phyloP scores from a whole-genome alignment of 2,888 invertebrate species.

The Onthophagus sagittarius region DNA sequence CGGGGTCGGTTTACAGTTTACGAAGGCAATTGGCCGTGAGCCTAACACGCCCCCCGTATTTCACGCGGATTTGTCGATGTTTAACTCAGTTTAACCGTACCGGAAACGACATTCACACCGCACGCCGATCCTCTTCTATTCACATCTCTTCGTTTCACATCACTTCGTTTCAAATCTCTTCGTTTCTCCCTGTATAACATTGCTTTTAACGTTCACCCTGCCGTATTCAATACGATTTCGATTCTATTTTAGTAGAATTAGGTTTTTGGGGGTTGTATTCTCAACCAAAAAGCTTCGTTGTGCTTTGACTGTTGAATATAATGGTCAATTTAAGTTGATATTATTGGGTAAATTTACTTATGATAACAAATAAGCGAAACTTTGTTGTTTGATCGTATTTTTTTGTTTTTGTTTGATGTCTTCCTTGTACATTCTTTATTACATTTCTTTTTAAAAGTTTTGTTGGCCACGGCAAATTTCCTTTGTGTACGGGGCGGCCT shows the following conservation, averaged over 20 bases:
- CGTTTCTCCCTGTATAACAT: neutral
- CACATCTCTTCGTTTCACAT: neutral
- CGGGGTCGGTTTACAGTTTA: slow-evolving; percentile 27
- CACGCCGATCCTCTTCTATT: slow-evolving; percentile 18
- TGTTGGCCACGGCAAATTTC: too few species aligned
- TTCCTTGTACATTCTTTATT: too few species aligned
- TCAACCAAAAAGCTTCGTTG: too few species aligned
- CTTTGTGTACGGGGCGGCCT: neutral
- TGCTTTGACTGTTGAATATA: neutral
- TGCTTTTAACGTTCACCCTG: too few species aligned
- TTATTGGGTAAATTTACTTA: neutral
- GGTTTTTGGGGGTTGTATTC: neutral
- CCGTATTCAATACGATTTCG: too few species aligned
- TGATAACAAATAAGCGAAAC: neutral
- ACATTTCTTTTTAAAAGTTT: too few species aligned
- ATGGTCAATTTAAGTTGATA: neutral
- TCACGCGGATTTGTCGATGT: slow-evolving; percentile 48
- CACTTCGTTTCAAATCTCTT: neutral
- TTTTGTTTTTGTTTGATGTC: too few species aligned
- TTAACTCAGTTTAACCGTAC: slow-evolving; percentile 41
- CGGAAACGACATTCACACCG: slow-evolving; percentile 28
- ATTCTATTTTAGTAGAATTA: too few species aligned
- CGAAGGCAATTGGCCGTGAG: slow-evolving; percentile 46
- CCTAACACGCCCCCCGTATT: slow-evolving; percentile 45
- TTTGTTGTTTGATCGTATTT: too few species aligned